Evolutionary conservation across 2,888 invertebrate species (phyloP).

Genomic region (Bombylius major): DNA sequence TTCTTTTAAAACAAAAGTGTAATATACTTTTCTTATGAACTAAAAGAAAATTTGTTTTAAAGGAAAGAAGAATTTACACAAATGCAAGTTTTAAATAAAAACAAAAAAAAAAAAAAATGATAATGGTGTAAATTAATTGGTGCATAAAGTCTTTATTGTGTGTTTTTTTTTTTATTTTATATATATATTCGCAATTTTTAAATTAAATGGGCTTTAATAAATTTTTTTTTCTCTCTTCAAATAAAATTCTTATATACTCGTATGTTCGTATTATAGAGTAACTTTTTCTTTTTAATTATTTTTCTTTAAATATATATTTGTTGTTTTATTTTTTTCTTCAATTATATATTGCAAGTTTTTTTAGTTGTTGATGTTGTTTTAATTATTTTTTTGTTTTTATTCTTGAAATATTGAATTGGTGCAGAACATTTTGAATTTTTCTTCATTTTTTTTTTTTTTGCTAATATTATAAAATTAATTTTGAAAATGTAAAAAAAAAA

Average conservation of each 20-base stretch:
- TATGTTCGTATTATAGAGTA: not conserved
- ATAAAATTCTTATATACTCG: not conserved
- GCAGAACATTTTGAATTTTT: no score
- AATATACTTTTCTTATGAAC: not conserved
- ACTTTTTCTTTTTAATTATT: no score
- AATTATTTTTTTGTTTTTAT: no score
- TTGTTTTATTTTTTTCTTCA: not conserved
- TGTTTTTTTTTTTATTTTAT: constrained; percentile 1
- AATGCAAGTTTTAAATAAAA: not conserved
- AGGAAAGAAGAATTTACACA: no score
- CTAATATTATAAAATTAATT: not conserved
- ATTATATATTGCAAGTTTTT: not conserved
- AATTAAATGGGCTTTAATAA: not conserved
- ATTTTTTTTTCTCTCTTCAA: not conserved
- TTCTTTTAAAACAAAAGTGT: not conserved
- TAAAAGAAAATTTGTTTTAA: no score
- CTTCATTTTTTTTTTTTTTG: no score
- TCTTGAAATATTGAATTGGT: no score
- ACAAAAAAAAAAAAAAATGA: constrained; percentile 1
- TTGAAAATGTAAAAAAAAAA: no score
- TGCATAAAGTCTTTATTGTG: constrained; percentile 11
- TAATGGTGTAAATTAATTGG: constrained; percentile 8
- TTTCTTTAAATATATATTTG: no score
- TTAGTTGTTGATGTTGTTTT: no score
- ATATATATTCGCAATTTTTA: not conserved